Base-by-base conservation (phyloP, 2,888 invertebrate species). In the Sinodicranocentrus sp. region DNA sequence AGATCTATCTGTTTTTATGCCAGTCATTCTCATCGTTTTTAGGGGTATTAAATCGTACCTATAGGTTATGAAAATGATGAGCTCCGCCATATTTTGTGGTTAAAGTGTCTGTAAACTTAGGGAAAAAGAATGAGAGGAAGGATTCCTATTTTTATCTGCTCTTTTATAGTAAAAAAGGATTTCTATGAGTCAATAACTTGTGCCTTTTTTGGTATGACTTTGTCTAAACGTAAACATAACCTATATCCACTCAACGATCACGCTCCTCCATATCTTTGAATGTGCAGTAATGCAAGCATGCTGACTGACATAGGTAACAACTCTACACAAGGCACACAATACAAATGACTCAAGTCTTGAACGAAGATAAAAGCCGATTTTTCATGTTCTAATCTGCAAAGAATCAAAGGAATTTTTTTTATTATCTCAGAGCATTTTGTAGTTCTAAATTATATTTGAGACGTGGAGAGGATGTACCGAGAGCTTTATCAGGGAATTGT, bases 201-300 rank as follows among this genome's bases (percentile, higher is more conserved):
- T 39, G 65, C 52, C 48, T 65, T 65, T 73, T 61, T 65, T 76
- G 23, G 63, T 63, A 44, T 48, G 44, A 63, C 48, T 71, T 6
- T 72, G 73, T 73, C 63, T 43, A 73, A 65, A 10, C 13, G n/a
- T n/a, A n/a, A n/a, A 43, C 21, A 54, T 68, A 68, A 68, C 68
- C 68, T 48, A 68, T 68, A 68, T 68, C 68, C 44, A 65, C 33
- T 76, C 26, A 33, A 39, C n/a, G 65, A 76, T 76, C 75, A 65
- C 65, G 39, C 13, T 8, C 13, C 13, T 39, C 5, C 6, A 39
- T 13, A 39, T n/a, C n/a, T 8, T 8, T 39, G 13, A 39, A 39
- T 5, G 39, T 39, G 39, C 39, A 39, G 13, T 39, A 39, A 39
- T 39, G 39, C 13, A 39, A 13, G n/a, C n/a, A n/a, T n/a, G n/a